A percentile compares a stretch with the other conserved stretches of the same genome.
phyloP scores from a whole-genome alignment of 2,113 vertebrate species.

The Acanthisitta chloris region DNA sequence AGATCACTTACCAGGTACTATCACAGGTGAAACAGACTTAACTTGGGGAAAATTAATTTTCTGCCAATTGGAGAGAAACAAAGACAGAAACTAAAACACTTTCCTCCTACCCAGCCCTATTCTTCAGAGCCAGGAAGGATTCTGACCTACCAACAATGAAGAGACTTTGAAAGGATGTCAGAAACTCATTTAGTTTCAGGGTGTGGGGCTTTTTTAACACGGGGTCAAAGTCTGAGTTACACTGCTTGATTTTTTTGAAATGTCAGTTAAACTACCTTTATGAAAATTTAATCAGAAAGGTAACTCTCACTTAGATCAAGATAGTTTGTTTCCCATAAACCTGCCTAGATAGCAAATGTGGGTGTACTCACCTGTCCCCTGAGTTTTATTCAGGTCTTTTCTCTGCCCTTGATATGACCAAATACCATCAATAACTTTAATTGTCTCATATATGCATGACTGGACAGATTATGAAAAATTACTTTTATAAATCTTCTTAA shows the following conservation, averaged over 20 bases:
- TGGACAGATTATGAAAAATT: constrained; percentile 58
- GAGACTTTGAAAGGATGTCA: not conserved
- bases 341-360: not conserved
- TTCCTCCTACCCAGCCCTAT: not conserved
- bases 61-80: not conserved
- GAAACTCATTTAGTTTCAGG: not conserved
- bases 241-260: not conserved
- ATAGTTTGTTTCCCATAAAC: not conserved
- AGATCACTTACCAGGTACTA: not conserved
- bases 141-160: not conserved
- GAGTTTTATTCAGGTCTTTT: not conserved
- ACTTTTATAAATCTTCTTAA: constrained; percentile 62
- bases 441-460: constrained; percentile 28
- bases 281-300: not conserved
- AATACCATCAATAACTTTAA: constrained; percentile 24
- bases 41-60: not conserved
- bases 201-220: not conserved
- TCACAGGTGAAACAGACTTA: not conserved
- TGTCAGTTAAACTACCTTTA: not conserved
- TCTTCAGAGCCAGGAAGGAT: not conserved
- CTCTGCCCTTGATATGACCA: constrained; percentile 24
- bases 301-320: not conserved
- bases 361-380: not conserved
- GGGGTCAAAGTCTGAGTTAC: not conserved
- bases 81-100: not conserved